Evolutionary conservation across 2,113 vertebrate species (phyloP), one percentile per base, ranked within the genome.

Genomic region (Anguilla rostrata): DNA sequence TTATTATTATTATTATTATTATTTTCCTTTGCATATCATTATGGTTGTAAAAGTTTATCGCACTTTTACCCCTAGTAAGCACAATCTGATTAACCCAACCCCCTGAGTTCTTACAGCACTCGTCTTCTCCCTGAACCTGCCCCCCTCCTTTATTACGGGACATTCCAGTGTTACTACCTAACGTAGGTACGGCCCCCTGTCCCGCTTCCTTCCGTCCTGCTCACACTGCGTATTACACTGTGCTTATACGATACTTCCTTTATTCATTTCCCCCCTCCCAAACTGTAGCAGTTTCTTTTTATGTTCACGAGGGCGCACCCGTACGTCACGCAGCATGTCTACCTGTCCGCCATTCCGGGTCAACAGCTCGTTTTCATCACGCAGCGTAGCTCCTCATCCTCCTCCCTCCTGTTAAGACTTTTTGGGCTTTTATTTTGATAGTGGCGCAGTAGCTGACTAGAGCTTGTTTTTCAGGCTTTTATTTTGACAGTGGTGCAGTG

Each of bases 261-360:
- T 41, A 53, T 53, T 53, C 12, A 46, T 53, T 11, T 84, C 43
- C 83, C 46, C 79, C 29, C 39, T 83, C 78, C 78, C 39, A 81
- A 84, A 71, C 49, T 88, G 39, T 14, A 82, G 20, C 85, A 71
- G 56, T 79, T 90, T 87, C 83, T 84, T 81, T 20, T 81, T 41
- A 18, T 80, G 20, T 26, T 53, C 49, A 14, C 5, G 49, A 53
- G 49, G 49, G 12, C 49, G 12, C 12, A 53, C 49, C 0, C 11
- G 43, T 46, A 46, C 43, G 8, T 46, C 43, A 8, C 43, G 43
- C 43, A 14, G 49, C 49, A 1, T 1, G 49, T 11, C 49, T 53
- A 14, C 8, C 9, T 11, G 49, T 53, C 49, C 49, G 11, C 49
- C 49, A 53, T 53, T 53, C 49, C 8, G 60, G 26, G 18, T 81